These are phyloP conservation scores for Microvelia longipes DNA, from an alignment of 1,140 invertebrate species.

Conservation along the genomic window DNA sequence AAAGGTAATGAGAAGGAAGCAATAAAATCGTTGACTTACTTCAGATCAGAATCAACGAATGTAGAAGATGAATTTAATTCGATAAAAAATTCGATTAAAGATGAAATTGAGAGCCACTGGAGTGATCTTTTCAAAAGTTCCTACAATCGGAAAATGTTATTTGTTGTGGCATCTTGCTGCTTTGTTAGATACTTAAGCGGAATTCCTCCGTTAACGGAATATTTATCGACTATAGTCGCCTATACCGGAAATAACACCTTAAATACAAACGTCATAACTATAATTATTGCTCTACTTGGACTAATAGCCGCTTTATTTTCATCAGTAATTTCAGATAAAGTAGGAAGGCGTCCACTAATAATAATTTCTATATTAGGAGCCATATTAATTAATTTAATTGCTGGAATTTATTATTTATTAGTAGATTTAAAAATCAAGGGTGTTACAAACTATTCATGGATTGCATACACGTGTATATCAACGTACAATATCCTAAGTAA, in stretches of 20 bases:
- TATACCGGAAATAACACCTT: not conserved
- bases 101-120: not conserved
- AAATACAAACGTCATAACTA: slow-evolving; percentile 14
- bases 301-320: slow-evolving; percentile 30
- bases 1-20: slow-evolving; percentile 1
- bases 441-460: not conserved
- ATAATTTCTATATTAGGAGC: slow-evolving; percentile 29
- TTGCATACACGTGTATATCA: slow-evolving; percentile 1
- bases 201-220: slow-evolving; percentile 2
- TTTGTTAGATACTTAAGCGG: slow-evolving; percentile 5
- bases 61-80: slow-evolving; percentile 5
- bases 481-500: slow-evolving; percentile 9
- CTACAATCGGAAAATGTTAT: not conserved
- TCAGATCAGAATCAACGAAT: not conserved
- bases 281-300: slow-evolving; percentile 14
- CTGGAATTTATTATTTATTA: slow-evolving; percentile 11
- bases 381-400: slow-evolving; percentile 7
- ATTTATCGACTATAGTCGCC: slow-evolving; percentile 3
- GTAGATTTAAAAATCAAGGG: not conserved
- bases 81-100: slow-evolving; percentile 6
- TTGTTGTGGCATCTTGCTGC: not conserved
- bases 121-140: not conserved
- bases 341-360: slow-evolving; percentile 37
- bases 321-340: slow-evolving; percentile 31
- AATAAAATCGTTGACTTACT: not conserved